Conservation (phyloP, 2,113 vertebrate species). For the Syrrhaptes paradoxus region DNA sequence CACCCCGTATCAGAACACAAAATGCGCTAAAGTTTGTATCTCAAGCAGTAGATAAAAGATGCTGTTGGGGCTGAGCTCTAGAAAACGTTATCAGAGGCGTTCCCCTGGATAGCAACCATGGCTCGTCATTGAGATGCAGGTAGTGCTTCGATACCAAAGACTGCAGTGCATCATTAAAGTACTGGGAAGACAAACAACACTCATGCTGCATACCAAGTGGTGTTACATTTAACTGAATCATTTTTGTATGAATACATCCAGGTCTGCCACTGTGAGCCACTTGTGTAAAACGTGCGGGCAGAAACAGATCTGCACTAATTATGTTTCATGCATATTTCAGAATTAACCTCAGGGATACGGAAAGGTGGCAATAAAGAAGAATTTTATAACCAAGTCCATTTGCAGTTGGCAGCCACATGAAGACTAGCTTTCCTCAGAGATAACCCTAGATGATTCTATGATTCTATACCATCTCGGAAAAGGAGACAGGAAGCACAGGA, state of each 20-base stretch:
- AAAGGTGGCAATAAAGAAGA: neutral
- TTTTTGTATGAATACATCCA: slow-evolving; percentile 57
- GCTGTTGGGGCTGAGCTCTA: neutral
- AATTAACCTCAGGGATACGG: neutral
- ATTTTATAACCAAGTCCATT: neutral
- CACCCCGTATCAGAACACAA: neutral
- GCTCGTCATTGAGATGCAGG: slow-evolving; percentile 71
- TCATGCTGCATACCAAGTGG: slow-evolving; percentile 72
- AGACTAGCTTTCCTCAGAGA: neutral
- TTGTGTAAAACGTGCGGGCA: slow-evolving; percentile 26
- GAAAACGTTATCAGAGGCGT: neutral
- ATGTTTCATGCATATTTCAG: slow-evolving; percentile 57
- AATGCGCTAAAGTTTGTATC: neutral
- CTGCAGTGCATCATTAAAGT: slow-evolving; percentile 65
- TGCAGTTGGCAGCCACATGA: neutral
- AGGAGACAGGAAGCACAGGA: neutral
- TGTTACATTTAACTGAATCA: slow-evolving; percentile 64
- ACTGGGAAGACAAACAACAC: slow-evolving; percentile 70
- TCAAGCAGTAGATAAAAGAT: neutral
- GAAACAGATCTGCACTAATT: slow-evolving; percentile 62
- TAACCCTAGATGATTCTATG: neutral
- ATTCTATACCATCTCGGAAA: neutral
- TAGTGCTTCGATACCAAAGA: slow-evolving; percentile 10
- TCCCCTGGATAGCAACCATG: neutral
- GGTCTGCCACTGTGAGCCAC: slow-evolving; percentile 43